Conservation (phyloP, 2,797 vertebrate genomes). For the Pangasius krempfi region DNA sequence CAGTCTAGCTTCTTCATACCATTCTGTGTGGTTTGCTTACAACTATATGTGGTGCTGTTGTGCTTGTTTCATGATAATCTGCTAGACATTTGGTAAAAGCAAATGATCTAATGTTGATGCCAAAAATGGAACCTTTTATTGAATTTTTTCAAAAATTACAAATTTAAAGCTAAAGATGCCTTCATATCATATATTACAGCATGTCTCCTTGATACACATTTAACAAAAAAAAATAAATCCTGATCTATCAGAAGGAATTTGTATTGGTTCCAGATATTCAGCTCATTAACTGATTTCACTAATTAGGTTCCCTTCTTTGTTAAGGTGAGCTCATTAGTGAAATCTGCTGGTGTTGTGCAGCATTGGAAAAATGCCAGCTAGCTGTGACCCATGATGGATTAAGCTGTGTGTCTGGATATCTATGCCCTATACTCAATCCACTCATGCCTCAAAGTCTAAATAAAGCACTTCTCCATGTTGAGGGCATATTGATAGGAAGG, state of each 20-base stretch:
- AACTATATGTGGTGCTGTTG: not conserved
- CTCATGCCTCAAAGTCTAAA: conserved; percentile 7
- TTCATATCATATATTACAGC: not conserved
- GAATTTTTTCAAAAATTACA: too few relatives aligned
- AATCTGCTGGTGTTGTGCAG: conserved; percentile 19
- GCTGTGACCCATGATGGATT: conserved; percentile 19
- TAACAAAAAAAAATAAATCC: not conserved
- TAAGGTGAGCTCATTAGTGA: conserved; percentile 29
- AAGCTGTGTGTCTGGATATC: conserved; percentile 5
- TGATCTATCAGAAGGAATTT: not conserved
- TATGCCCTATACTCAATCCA: conserved; percentile 10
- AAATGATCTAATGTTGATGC: not conserved
- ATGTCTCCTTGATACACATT: not conserved
- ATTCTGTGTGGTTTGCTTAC: too few relatives aligned
- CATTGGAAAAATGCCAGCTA: conserved; percentile 25
- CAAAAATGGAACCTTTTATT: not conserved
- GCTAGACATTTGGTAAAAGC: not conserved
- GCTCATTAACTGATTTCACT: conserved; percentile 26
- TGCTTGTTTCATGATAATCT: not conserved
- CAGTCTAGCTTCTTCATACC: not conserved
- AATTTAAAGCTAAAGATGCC: not conserved
- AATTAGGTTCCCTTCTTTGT: conserved; percentile 24
- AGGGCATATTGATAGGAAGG: conserved; percentile 21
- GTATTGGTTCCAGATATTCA: not conserved
- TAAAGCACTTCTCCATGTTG: conserved; percentile 1